Evolutionary conservation across 2,888 invertebrate genomes (phyloP), one percentile per base, ranked within the genome.

Genomic region (Ashinkailepas kermadecensis): DNA sequence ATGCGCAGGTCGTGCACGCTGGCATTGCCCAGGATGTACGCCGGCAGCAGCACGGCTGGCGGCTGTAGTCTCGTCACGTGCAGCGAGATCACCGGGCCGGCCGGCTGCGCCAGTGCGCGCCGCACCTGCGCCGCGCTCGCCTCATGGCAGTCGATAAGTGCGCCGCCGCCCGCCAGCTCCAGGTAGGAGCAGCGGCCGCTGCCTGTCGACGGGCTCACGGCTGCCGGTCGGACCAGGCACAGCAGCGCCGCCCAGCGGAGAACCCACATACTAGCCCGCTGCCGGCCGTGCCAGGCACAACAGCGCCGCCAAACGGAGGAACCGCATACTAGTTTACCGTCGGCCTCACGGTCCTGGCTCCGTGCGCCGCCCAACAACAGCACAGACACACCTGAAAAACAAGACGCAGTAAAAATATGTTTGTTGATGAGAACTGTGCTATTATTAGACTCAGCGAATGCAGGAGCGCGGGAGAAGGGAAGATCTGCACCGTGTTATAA

Each of bases 1-100:
- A 86, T 85, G 78, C 85, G 86, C 65, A 86, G 83, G 81, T 83
- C 85, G 81, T 84, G 84, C 57, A 74, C 10, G 74, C 21, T 74
- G 39, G 8, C 11, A 56, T 74, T 74, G 1, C 54, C 74, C 21
- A 74, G 54, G 54, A 56, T 9, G 56, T 7, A 3, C 0, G 74
- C 15, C 56, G 74, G 74, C 18, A 74, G 74, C 10, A 74, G 74
- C 18, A 10, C 21, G 7, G 56, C 9, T 9, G 74, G 10, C 56
- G 74, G 56, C 74, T 9, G 9, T 18, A 74, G 56, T 1, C 74
- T 54, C 7, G 74, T 18, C 18, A 56, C 56, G 9, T 56, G 74
- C 18, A 74, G 54, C 18, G 54, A 74, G 74, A 8, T 2, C 21
- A 74, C 74, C 11, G 21, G 6, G 9, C 54, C 74, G 8, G 54